Conservation (phyloP, 2,113 vertebrate genomes). For the Hemibagrus wyckioides region DNA sequence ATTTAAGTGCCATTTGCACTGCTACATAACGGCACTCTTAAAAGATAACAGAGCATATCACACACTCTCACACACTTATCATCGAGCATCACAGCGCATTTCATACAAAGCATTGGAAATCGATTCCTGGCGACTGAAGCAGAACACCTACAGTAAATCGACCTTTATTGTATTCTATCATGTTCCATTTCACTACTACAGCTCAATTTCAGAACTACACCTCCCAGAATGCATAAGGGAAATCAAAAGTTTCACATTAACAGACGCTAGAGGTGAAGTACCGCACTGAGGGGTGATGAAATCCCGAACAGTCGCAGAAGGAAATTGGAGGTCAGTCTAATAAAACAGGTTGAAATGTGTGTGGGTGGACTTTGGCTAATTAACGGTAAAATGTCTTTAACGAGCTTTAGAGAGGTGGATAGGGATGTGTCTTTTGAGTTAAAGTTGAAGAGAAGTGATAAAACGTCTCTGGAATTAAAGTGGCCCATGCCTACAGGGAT, state of each 20-base stretch:
- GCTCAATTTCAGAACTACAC: slow-evolving; percentile 3
- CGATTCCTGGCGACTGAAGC: slow-evolving; percentile 5
- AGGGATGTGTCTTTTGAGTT: slow-evolving; percentile 5
- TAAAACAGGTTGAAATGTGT: slow-evolving; percentile 16
- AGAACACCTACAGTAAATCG: neutral
- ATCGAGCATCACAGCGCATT: neutral
- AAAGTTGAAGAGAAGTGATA: slow-evolving; percentile 1
- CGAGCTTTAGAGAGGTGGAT: slow-evolving; percentile 7
- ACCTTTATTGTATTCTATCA: neutral
- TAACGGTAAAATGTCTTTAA: slow-evolving; percentile 10
- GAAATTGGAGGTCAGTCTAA: slow-evolving; percentile 13
- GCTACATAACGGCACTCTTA: neutral
- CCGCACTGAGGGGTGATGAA: neutral
- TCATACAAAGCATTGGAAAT: neutral
- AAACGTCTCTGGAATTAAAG: neutral
- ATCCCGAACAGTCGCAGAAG: neutral
- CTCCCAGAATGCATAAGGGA: slow-evolving; percentile 20
- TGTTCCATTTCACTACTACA: neutral
- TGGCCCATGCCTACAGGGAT: neutral
- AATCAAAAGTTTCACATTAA: slow-evolving; percentile 1
- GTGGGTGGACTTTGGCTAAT: slow-evolving; percentile 6
- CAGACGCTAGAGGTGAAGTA: neutral
- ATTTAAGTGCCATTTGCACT: slow-evolving; percentile 3
- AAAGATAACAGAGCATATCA: neutral
- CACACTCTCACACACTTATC: neutral